Percentiles rank a stretch among this genome's conserved stretches.
Conservation (phyloP, 2,888 invertebrate genomes). For the Lottia scabra region DNA sequence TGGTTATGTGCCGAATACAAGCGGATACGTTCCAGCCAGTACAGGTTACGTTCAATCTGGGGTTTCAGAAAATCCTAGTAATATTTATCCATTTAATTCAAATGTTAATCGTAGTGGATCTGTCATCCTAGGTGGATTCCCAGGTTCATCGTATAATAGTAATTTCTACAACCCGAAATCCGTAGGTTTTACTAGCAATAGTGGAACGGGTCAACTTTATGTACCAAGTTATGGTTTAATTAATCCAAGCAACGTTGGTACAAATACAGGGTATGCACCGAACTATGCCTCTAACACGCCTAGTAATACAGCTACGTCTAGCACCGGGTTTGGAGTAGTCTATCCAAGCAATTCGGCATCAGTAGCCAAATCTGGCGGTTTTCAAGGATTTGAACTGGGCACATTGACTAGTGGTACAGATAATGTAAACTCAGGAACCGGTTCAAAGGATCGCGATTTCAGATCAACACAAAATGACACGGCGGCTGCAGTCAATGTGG, state of each 20-base stretch:
- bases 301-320: no score
- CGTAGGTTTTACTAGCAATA: background rate
- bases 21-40: background rate
- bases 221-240: no score
- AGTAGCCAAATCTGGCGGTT: background rate
- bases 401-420: background rate
- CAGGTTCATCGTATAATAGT: background rate
- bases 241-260: no score
- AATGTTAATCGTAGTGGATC: background rate
- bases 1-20: background rate
- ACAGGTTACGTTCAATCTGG: background rate
- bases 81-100: background rate
- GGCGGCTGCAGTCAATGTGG: no score
- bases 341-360: no score
- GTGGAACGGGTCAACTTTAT: background rate
- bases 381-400: background rate
- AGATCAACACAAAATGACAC: no score
- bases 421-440: background rate
- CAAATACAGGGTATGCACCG: no score
- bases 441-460: background rate
- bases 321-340: no score
- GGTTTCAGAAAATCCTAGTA: background rate
- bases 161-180: background rate
- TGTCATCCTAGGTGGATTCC: background rate
- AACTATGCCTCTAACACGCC: no score